Evolutionary conservation across 2,888 invertebrate species (phyloP).

Genomic region (Rhogogaster chlorosoma): DNA sequence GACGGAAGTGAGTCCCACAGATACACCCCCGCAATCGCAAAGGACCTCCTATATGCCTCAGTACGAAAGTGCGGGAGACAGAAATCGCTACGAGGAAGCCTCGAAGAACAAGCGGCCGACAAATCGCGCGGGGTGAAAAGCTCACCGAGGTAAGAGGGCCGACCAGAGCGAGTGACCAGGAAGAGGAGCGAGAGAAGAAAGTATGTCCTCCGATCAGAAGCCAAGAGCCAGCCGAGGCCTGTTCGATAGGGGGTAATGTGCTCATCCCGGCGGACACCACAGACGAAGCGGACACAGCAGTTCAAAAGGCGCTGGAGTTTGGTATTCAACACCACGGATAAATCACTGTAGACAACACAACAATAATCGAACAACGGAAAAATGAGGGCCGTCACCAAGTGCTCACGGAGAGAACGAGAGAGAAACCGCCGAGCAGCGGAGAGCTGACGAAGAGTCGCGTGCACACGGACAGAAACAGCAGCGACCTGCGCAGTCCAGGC

Average conservation of each 20-base stretch:
- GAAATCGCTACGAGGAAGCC: no score
- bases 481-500: slow-evolving; percentile 12
- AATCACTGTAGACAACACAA: background rate
- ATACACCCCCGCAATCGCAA: no score
- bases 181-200: background rate
- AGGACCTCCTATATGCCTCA: no score
- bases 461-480: background rate
- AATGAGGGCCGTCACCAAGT: background rate
- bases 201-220: background rate
- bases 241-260: background rate
- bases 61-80: no score
- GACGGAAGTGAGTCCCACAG: no score
- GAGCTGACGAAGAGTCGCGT: background rate
- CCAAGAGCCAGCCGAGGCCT: background rate
- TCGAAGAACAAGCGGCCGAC: no score
- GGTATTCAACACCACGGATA: background rate
- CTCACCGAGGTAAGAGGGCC: background rate
- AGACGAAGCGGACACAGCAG: background rate
- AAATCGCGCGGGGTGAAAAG: background rate
- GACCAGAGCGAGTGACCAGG: background rate
- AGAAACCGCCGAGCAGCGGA: background rate
- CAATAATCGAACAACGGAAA: background rate
- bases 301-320: background rate
- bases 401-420: background rate
- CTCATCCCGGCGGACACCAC: background rate